A percentile compares a stretch with the other conserved stretches of the same genome.
Conservation (phyloP, 2,797 vertebrate genomes). For the Phalloptychus januarius region DNA sequence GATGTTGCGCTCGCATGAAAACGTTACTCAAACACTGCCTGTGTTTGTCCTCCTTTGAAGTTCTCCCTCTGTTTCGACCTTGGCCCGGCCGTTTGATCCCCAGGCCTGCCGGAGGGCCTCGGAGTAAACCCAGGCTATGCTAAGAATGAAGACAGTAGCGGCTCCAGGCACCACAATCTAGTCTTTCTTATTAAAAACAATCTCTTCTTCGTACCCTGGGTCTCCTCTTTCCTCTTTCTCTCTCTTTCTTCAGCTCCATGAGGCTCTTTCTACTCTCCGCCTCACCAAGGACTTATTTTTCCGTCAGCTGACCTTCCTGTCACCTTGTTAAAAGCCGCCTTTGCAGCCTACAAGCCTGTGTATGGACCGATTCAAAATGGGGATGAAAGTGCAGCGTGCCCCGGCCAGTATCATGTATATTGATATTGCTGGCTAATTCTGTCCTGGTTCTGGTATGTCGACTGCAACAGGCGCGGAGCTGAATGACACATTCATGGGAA, state of each 20-base stretch:
- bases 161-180: slow-evolving; percentile 66
- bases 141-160: slow-evolving; percentile 64
- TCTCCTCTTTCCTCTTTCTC: slow-evolving; percentile 10
- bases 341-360: slow-evolving; percentile 31
- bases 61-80: slow-evolving; percentile 27
- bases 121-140: slow-evolving; percentile 66
- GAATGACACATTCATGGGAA: slow-evolving; percentile 26
- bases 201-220: slow-evolving; percentile 26
- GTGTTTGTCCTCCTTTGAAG: slow-evolving; percentile 50
- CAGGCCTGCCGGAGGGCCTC: slow-evolving; percentile 45
- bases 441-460: slow-evolving; percentile 41
- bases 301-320: slow-evolving; percentile 46
- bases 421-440: slow-evolving; percentile 32
- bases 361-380: slow-evolving; percentile 42
- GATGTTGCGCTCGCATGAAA: slow-evolving; percentile 10
- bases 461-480: slow-evolving; percentile 17
- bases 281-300: slow-evolving; percentile 43
- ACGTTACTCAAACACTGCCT: slow-evolving; percentile 26
- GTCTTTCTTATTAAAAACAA: slow-evolving; percentile 57
- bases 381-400: slow-evolving; percentile 29
- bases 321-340: slow-evolving; percentile 53
- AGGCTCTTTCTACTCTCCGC: slow-evolving; percentile 18
- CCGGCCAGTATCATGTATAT: slow-evolving; percentile 47
- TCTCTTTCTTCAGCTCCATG: slow-evolving; percentile 22
- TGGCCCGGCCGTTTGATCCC: slow-evolving; percentile 43